These are phyloP conservation scores for Hypomesus transpacificus DNA, from an alignment of 2,113 vertebrate genomes.

Conservation along the genomic window DNA sequence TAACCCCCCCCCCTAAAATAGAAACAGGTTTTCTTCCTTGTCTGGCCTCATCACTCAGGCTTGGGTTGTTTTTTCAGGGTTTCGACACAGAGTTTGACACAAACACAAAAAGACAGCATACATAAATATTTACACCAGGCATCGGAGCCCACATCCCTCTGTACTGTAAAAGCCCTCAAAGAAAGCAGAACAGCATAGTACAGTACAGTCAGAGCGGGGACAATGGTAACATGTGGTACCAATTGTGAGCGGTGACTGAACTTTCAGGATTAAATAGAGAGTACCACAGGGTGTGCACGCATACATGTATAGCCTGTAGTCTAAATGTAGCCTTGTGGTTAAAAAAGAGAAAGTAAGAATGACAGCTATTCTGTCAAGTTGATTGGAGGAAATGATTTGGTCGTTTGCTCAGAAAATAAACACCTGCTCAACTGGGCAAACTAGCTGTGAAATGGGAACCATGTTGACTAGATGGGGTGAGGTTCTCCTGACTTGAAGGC, in stretches of 20 bases:
- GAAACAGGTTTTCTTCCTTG: slow-evolving; percentile 29
- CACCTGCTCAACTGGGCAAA: slow-evolving; percentile 43
- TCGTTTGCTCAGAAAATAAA: slow-evolving; percentile 27
- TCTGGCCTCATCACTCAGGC: slow-evolving; percentile 41
- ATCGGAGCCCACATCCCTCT: slow-evolving; percentile 48
- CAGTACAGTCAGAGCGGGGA: slow-evolving; percentile 30
- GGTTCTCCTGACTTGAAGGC: slow-evolving; percentile 20
- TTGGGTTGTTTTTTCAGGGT: slow-evolving; percentile 42
- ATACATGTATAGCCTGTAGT: slow-evolving; percentile 33
- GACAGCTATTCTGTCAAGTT: slow-evolving; percentile 40
- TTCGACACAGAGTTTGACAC: slow-evolving; percentile 53
- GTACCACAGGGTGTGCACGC: slow-evolving; percentile 30
- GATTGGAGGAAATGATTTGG: slow-evolving; percentile 36
- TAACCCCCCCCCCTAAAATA: slow-evolving; percentile 48
- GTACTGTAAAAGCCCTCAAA: slow-evolving; percentile 37
- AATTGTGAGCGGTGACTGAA: slow-evolving; percentile 37
- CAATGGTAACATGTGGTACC: slow-evolving; percentile 59
- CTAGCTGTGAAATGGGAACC: slow-evolving; percentile 22
- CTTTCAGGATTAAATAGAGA: slow-evolving; percentile 37
- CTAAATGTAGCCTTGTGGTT: slow-evolving; percentile 43
- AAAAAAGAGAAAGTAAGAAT: slow-evolving; percentile 24
- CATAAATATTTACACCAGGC: slow-evolving; percentile 63
- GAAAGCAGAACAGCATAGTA: slow-evolving; percentile 16
- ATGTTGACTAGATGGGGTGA: slow-evolving; percentile 19
- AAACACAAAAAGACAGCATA: slow-evolving; percentile 57